Conservation (phyloP, 2,113 vertebrate species). For the Cairina moschata region DNA sequence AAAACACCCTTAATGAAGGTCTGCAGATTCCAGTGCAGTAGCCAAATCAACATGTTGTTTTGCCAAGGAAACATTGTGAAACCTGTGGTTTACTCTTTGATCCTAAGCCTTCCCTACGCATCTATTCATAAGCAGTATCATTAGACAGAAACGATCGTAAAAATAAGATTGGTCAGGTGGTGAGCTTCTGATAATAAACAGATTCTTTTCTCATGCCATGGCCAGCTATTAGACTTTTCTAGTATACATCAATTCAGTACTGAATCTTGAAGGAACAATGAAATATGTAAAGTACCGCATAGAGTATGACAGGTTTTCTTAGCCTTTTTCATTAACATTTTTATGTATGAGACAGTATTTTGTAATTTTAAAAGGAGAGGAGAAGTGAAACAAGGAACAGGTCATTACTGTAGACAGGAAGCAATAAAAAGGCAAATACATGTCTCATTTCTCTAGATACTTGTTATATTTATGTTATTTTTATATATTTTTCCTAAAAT, state of each 20-base stretch:
- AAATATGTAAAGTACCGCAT: not conserved
- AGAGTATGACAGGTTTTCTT: not conserved
- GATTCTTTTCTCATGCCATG: not conserved
- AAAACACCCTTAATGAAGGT: conserved; percentile 8
- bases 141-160: conserved; percentile 51
- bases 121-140: conserved; percentile 20
- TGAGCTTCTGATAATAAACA: conserved; percentile 31
- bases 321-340: not conserved
- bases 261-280: conserved; percentile 34
- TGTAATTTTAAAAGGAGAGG: conserved; percentile 16
- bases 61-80: conserved; percentile 46
- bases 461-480: conserved; percentile 4
- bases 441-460: not conserved
- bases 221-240: not conserved
- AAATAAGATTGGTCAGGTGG: not conserved
- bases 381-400: conserved; percentile 66
- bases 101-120: conserved; percentile 26
- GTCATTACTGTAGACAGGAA: conserved; percentile 58
- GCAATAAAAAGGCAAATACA: conserved; percentile 60
- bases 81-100: not conserved
- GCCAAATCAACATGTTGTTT: conserved; percentile 33
- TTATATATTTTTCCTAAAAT: not conserved
- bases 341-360: not conserved
- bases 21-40: conserved; percentile 15
- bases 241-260: not conserved